phyloP scores from a whole-genome alignment of 2,797 vertebrate species.

The Choloepus didactylus region DNA sequence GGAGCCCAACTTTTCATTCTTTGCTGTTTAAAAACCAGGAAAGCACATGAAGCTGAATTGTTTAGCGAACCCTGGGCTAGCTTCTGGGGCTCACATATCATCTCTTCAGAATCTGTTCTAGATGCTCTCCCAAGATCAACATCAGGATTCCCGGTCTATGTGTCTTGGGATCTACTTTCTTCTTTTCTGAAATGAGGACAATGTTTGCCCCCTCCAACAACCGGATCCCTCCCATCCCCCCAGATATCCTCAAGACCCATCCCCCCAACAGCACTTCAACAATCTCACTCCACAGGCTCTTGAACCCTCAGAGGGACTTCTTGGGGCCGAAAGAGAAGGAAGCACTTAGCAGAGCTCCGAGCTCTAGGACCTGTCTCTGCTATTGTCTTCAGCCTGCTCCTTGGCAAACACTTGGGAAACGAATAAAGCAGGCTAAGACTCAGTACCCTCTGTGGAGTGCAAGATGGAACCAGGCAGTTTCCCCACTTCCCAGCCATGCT shows the following conservation, averaged over 20 bases:
- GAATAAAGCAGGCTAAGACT: not conserved
- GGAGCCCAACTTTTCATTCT: not conserved
- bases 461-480: not conserved
- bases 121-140: not conserved
- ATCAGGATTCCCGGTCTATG: not conserved
- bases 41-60: not conserved
- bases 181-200: not conserved
- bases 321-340: not conserved
- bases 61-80: not conserved
- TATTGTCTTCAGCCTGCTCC: not conserved
- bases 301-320: not conserved
- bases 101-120: not conserved
- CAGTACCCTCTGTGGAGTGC: not conserved
- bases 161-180: not conserved
- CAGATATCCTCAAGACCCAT: not conserved
- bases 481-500: not conserved
- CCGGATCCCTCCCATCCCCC: fast-evolving
- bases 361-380: not conserved
- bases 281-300: not conserved
- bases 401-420: not conserved
- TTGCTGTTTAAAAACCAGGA: conserved; percentile 33
- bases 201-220: not conserved
- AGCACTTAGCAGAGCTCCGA: not conserved
- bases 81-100: not conserved
- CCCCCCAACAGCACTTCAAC: not conserved